These are phyloP conservation scores for Lytechinus variegatus DNA, from an alignment of 35 echinoderm and acorn worm genomes.

Conservation along the genomic window DNA sequence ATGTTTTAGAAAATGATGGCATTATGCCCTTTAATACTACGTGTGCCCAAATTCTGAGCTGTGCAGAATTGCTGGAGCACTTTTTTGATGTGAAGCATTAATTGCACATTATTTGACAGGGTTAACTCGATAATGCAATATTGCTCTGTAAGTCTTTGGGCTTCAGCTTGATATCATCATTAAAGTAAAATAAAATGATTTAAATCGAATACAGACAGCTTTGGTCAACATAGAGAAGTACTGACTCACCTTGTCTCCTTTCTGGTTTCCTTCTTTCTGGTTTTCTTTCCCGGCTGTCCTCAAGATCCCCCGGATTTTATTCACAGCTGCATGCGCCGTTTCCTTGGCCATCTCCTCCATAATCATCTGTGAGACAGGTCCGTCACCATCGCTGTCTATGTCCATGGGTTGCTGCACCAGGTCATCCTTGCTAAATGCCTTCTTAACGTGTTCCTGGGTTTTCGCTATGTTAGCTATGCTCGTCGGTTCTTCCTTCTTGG, in stretches of 20 bases:
- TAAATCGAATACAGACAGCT: too few relatives aligned
- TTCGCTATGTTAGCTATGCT: background rate
- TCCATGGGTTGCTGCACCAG: background rate
- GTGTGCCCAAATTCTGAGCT: too few relatives aligned
- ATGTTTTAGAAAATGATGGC: too few relatives aligned
- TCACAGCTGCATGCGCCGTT: background rate
- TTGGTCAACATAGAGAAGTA: background rate
- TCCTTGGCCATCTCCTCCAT: background rate
- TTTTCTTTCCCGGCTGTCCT: background rate
- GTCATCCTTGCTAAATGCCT: background rate
- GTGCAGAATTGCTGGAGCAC: too few relatives aligned
- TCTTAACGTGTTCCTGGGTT: background rate
- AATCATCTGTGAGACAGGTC: background rate
- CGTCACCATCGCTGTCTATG: background rate
- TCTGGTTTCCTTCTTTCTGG: background rate
- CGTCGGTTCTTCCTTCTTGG: background rate
- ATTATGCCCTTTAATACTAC: too few relatives aligned
- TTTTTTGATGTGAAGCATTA: too few relatives aligned
- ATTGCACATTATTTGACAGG: too few relatives aligned
- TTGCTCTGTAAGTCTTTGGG: too few relatives aligned
- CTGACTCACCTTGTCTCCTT: background rate
- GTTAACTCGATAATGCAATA: too few relatives aligned
- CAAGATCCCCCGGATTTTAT: background rate
- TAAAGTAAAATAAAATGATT: too few relatives aligned
- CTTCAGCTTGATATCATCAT: too few relatives aligned